Base-by-base conservation (phyloP, 2,113 vertebrate species). In the Saccopteryx bilineata region DNA sequence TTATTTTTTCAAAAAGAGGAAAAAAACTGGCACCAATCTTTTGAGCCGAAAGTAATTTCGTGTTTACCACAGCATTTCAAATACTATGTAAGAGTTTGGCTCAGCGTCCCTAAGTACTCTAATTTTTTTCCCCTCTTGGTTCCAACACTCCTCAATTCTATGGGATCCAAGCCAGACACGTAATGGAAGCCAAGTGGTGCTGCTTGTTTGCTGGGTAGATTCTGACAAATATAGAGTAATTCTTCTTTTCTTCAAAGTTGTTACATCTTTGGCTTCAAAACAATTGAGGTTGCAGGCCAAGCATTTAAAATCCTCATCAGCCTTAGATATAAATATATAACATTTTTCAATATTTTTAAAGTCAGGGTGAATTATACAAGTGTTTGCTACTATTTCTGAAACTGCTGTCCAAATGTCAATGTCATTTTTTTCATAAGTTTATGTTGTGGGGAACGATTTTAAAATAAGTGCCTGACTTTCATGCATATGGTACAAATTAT, bases 61-160 rank as follows among this genome's bases (percentile, higher is more conserved):
- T 71, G 85, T 19, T 94, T 93, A 81, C 81, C 97, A 95, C 90
- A 97, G 97, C 96, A 96, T 98, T 98, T 97, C 96, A 96, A 93
- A 97, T 97, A 96, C 97, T 96, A 95, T 96, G 94, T 96, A 97
- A 96, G 93, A 56, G 93, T 97, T 98, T 98, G 98, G 97, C 97
- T 98, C 96, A 94, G 95, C 83, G 90, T 97, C 95, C 94, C 91
- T 61, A 87, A 97, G 95, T 88, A 1, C 80, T 96, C 24, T 46
- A 7, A 63, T 86, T 71, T 88, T 91, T 74, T 19, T 75, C 24
- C 93, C 96, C 95, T 23, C 89, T 95, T 79, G 86, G 94, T 98
- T 98, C 93, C 96, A 95, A 33, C 4, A 1, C 92, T 1, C 87
- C 95, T 66, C 92, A 90, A 68, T 98, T 96, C 76, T 87, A 82